These are phyloP conservation scores for Rhinogobius similis DNA, from an alignment of 2,113 vertebrate genomes.

Conservation along the genomic window DNA sequence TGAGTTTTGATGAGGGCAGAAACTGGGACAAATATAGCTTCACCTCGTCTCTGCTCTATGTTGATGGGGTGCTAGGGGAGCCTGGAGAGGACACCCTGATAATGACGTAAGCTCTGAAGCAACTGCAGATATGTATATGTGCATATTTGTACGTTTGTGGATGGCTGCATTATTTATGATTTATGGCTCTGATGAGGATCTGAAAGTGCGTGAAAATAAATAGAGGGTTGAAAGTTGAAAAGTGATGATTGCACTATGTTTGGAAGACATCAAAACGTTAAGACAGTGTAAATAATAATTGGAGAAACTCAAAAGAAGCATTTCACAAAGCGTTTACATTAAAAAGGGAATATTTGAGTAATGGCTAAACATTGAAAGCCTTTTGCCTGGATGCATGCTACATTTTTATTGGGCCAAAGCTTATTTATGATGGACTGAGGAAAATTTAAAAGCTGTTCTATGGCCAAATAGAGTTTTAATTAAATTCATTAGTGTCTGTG, in stretches of 20 bases:
- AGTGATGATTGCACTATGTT: neutral
- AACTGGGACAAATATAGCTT: constrained; percentile 95
- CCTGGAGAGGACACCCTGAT: constrained; percentile 93
- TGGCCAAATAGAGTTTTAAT: neutral
- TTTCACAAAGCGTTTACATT: neutral
- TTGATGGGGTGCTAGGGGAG: constrained; percentile 91
- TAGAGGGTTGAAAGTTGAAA: neutral
- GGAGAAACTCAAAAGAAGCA: neutral
- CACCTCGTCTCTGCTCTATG: constrained; percentile 90
- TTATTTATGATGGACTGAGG: neutral
- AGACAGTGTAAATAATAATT: neutral
- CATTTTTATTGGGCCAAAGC: neutral
- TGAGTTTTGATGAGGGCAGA: constrained; percentile 94
- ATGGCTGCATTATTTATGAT: constrained; percentile 30
- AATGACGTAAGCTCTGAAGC: constrained; percentile 87
- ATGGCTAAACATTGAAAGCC: neutral
- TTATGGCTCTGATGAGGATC: constrained; percentile 20
- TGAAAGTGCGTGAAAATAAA: constrained; percentile 22
- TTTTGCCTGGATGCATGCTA: neutral
- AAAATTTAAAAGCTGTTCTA: neutral
- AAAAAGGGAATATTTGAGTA: neutral
- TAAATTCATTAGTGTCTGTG: neutral
- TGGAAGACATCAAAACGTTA: neutral
- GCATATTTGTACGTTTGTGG: constrained; percentile 22
- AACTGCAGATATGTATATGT: constrained; percentile 14